Base-by-base conservation (phyloP, 2,113 vertebrate species). In the Rynchops niger region DNA sequence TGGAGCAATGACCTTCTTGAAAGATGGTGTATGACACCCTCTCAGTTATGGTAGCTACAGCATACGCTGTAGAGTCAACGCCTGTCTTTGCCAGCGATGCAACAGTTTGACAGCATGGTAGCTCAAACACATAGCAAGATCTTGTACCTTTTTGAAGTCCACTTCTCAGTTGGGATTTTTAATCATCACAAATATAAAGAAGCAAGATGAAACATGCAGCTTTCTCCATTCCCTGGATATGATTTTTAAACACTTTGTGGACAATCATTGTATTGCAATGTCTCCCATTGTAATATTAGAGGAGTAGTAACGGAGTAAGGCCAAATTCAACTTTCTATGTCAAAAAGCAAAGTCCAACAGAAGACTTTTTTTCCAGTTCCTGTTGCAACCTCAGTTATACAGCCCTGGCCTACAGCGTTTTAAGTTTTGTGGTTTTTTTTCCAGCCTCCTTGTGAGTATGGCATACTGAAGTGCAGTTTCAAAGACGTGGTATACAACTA, bases 261-360 rank as follows among this genome's bases (percentile, higher is more conserved):
- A 30, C 59, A 65, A 25, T 52, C 30, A 47, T 4, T 42, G 25
- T 42, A 43, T 7, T 86, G 19, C 38, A 29, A 43, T 26, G 27
- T 43, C n/a, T 30, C 18, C 40, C 56, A 69, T 3, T 53, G 30
- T 25, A 77, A 80, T 20, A 77, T 17, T 29, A 82, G 49, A 73
- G 34, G 5, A 62, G 12, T 0, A 61, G n/a, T 11, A 88, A 38
- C 0, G 3, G 8, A 20, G 6, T 40, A 90, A 50, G 49, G 34
- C 36, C 56, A 88, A 81, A 74, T 8, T 47, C 14, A 29, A 36
- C 32, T 71, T 69, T 11, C 38, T 17, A 52, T 8, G 72, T 47
- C 45, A 32, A 87, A 86, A 11, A 3, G 0, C 16, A 20, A 92
- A 47, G 21, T 53, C 19, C 69, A 73, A 5, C 3, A 10, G 19